Evolutionary conservation across 2,797 vertebrate species (phyloP).

Genomic region (Adrianichthys oophorus): DNA sequence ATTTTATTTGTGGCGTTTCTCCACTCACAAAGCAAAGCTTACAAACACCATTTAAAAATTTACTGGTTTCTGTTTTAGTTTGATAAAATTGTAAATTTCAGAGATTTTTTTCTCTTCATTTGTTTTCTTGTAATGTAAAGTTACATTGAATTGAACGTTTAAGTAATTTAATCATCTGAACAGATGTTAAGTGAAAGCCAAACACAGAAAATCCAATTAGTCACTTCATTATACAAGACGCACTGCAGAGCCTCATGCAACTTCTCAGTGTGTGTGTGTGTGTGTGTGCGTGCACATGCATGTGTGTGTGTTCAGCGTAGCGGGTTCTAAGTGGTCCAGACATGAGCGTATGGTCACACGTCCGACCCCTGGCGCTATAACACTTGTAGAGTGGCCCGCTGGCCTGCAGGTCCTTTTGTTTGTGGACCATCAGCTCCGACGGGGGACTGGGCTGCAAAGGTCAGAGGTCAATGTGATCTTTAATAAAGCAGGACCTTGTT

Average conservation of each 20-base stretch:
- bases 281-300: slow-evolving; percentile 24
- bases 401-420: slow-evolving; percentile 68
- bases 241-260: slow-evolving; percentile 16
- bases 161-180: neutral
- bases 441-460: slow-evolving; percentile 40
- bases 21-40: too few relatives aligned
- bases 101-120: neutral
- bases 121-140: neutral
- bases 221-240: slow-evolving; percentile 18
- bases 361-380: slow-evolving; percentile 38
- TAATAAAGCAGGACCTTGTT: slow-evolving; percentile 59
- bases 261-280: neutral
- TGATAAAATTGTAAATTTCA: neutral
- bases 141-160: too few relatives aligned
- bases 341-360: slow-evolving; percentile 61
- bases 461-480: slow-evolving; percentile 55
- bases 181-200: slow-evolving; percentile 51
- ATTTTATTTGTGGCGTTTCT: too few relatives aligned
- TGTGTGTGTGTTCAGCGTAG: slow-evolving; percentile 47
- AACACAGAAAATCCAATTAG: slow-evolving; percentile 31
- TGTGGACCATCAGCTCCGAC: slow-evolving; percentile 40
- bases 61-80: neutral
- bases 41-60: too few relatives aligned
- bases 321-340: slow-evolving; percentile 51
- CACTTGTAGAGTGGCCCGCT: slow-evolving; percentile 59